A percentile compares a stretch with the other conserved stretches of the same genome.
Conservation (phyloP, 30 jellyfish, hydroid and myxozoan genomes). For the Aurelia aurita region DNA sequence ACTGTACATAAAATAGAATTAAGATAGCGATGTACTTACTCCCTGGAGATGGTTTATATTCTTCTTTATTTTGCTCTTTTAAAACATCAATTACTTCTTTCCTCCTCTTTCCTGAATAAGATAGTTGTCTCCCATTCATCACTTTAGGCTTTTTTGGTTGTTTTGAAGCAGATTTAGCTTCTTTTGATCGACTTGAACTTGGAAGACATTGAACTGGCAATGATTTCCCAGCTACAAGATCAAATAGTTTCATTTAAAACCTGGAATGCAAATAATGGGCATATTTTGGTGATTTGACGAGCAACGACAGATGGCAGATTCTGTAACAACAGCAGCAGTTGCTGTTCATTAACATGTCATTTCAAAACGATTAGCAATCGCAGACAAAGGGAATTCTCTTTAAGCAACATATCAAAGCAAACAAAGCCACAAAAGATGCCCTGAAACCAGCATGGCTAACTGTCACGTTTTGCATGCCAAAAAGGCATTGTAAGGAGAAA, state of each 20-base stretch:
- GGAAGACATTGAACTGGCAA: slow-evolving; percentile 27
- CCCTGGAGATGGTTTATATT: slow-evolving; percentile 65
- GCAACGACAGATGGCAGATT: too few species aligned
- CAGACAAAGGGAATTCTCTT: too few species aligned
- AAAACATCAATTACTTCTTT: slow-evolving; percentile 70
- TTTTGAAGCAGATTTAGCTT: not conserved
- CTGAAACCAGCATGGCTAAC: too few species aligned
- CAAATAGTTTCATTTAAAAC: not conserved
- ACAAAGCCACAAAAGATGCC: too few species aligned
- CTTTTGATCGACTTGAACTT: slow-evolving; percentile 30
- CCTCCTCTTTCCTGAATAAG: slow-evolving; percentile 57
- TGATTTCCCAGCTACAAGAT: slow-evolving; percentile 23
- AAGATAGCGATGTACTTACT: slow-evolving; percentile 33
- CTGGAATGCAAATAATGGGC: too few species aligned
- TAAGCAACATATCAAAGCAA: too few species aligned
- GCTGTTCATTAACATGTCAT: too few species aligned
- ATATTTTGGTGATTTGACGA: too few species aligned
- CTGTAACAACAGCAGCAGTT: too few species aligned
- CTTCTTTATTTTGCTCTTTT: slow-evolving; percentile 48
- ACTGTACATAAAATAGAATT: not conserved
- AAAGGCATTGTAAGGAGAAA: too few species aligned
- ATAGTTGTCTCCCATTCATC: slow-evolving; percentile 2
- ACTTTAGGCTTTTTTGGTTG: slow-evolving; percentile 13
- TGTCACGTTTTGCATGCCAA: too few species aligned
- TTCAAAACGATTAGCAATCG: too few species aligned